Evolutionary conservation across 2,113 vertebrate species (phyloP), one percentile per base, ranked within the genome.

Genomic region (Entosphenus tridentatus): DNA sequence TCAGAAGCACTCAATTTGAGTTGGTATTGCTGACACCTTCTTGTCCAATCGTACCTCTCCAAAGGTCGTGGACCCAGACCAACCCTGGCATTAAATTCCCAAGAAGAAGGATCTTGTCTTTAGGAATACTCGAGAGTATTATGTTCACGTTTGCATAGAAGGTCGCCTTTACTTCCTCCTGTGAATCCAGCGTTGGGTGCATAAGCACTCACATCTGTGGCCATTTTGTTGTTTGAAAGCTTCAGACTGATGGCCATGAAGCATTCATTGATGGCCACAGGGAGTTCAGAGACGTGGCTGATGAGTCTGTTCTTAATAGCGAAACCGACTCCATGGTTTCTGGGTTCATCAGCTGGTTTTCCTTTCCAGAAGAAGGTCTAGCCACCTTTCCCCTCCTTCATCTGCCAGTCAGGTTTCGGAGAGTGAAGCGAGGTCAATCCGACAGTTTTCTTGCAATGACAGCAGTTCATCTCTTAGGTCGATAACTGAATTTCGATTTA

Each of bases 371-470:
- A 59, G 57, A 7, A 62, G 13, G 3, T 62, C 13, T 7, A 62
- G 59, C 59, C 59, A 14, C 59, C 59, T 62, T 62, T 62, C 59
- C 17, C 59, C 59, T 62, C 59, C 59, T 62, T 59, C 57, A 59
- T 9, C 9, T 59, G 9, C 9, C 57, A 9, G 13, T 62, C 59
- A 2, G 13, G 13, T 62, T 13, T 16, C 17, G 13, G 6, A 62
- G 13, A n/a, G 3, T 62, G 13, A 13, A 62, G 59, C 13, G 13
- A 62, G 59, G 6, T 3, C 6, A 62, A 13, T 62, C 17, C 59
- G 13, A 14, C 13, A 62, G 59, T 62, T 62, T 16, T 62, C 6
- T 13, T 62, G 59, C 59, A 62, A 62, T 62, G 59, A 62, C 6
- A 13, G 6, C 6, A 7, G 59, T 62, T 16, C 17, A 16, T 59